phyloP scores from a whole-genome alignment of 2,113 vertebrate genomes.

The Jaculus jaculus region DNA sequence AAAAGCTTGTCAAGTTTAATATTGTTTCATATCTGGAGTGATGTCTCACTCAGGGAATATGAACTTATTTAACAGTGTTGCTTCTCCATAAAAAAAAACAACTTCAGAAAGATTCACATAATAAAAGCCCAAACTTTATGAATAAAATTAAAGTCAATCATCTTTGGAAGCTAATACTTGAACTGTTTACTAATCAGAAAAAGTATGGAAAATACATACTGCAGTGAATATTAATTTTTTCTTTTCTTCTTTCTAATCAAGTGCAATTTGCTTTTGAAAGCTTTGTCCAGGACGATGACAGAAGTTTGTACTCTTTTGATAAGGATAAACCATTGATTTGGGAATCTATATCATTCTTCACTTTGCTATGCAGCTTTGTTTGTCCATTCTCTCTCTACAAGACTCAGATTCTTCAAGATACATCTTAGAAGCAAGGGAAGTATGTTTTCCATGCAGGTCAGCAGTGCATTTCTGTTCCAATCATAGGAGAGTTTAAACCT shows the following conservation, averaged over 20 bases:
- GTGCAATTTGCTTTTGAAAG: conserved; percentile 30
- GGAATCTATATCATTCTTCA: background rate
- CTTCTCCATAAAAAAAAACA: conserved; percentile 55
- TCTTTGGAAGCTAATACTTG: conserved; percentile 35
- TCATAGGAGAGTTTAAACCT: no score
- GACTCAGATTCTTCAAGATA: background rate
- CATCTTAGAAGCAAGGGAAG: background rate
- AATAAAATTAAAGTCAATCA: conserved; percentile 71
- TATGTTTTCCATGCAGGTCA: background rate
- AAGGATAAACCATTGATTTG: background rate
- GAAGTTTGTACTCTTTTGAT: background rate
- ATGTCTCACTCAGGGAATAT: conserved; percentile 65
- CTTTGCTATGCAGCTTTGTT: background rate
- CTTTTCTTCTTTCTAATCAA: background rate
- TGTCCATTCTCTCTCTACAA: background rate
- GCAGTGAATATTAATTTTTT: conserved; percentile 1
- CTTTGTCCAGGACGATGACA: background rate
- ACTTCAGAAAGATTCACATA: conserved; percentile 35
- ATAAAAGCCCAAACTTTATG: conserved; percentile 44
- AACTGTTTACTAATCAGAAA: conserved; percentile 60
- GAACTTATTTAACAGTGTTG: conserved; percentile 39
- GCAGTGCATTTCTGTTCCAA: no score
- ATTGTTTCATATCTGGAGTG: conserved; percentile 54
- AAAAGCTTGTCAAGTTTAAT: conserved; percentile 56
- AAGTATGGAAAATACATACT: conserved; percentile 34